Conservation (phyloP, 1,140 invertebrate genomes). For the Leptinotarsa undecemlineata region DNA sequence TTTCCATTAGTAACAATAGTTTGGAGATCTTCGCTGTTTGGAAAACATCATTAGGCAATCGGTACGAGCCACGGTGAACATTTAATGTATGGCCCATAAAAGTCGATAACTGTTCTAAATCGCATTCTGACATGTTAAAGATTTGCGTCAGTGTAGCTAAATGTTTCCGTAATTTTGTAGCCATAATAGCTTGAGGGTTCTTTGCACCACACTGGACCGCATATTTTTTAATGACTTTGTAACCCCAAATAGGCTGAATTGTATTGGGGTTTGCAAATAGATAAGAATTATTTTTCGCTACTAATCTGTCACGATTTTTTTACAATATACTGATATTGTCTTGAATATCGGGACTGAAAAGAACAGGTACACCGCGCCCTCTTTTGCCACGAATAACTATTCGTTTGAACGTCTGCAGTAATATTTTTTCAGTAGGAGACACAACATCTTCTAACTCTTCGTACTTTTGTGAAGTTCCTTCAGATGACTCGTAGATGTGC, state of each 20-base stretch:
- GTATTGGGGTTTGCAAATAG: constrained; percentile 43
- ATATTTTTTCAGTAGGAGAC: constrained; percentile 34
- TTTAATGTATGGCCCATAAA: constrained; percentile 41
- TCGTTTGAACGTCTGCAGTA: constrained; percentile 39
- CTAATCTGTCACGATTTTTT: constrained; percentile 25
- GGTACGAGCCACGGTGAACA: constrained; percentile 34
- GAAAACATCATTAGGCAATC: constrained; percentile 47
- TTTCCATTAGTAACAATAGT: constrained; percentile 51
- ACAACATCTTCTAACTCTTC: constrained; percentile 38
- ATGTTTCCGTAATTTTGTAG: constrained; percentile 49
- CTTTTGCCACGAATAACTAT: constrained; percentile 41
- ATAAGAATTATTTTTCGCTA: constrained; percentile 28
- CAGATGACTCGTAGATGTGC: constrained; percentile 12
- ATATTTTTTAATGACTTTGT: constrained; percentile 47
- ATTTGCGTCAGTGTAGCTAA: constrained; percentile 51
- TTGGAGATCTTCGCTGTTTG: constrained; percentile 51
- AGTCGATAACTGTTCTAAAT: constrained; percentile 43
- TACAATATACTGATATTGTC: constrained; percentile 33
- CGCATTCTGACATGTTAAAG: constrained; percentile 48
- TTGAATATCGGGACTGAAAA: constrained; percentile 39
- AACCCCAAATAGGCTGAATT: constrained; percentile 41
- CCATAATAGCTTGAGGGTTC: constrained; percentile 44
- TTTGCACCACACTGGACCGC: constrained; percentile 42
- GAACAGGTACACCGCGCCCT: constrained; percentile 37
- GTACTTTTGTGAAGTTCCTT: constrained; percentile 25